These are phyloP conservation scores for Lasiurus borealis DNA, from an alignment of 2,113 vertebrate genomes.

Conservation along the genomic window DNA sequence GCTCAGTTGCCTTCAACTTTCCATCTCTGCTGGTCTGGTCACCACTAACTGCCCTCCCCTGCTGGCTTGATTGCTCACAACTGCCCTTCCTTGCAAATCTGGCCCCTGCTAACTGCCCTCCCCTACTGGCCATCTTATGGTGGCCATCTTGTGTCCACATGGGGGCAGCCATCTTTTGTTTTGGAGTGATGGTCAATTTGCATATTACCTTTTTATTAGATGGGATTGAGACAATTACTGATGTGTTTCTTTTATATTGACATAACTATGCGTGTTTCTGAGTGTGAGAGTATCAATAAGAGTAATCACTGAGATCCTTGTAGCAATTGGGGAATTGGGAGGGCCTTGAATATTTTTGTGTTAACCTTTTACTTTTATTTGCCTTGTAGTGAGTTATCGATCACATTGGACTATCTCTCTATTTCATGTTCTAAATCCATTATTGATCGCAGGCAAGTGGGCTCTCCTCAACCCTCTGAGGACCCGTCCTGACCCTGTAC, in stretches of 20 bases:
- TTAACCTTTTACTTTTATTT: background rate
- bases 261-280: background rate
- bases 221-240: background rate
- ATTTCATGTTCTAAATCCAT: background rate
- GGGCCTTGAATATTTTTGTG: background rate
- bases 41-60: too few relatives aligned
- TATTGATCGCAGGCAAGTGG: background rate
- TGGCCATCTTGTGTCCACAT: too few relatives aligned
- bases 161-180: too few relatives aligned
- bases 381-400: background rate
- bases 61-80: too few relatives aligned
- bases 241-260: background rate
- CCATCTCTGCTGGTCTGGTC: too few relatives aligned
- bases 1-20: too few relatives aligned
- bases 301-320: background rate
- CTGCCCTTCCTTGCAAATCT: too few relatives aligned
- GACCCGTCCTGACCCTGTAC: background rate
- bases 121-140: too few relatives aligned
- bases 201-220: background rate
- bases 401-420: background rate
- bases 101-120: too few relatives aligned
- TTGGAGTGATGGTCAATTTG: too few relatives aligned
- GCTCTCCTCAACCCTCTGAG: fast-evolving
- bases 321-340: background rate
- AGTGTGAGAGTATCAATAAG: background rate